Base-by-base conservation (phyloP, 1,140 invertebrate species). In the Frieseomelitta varia region DNA sequence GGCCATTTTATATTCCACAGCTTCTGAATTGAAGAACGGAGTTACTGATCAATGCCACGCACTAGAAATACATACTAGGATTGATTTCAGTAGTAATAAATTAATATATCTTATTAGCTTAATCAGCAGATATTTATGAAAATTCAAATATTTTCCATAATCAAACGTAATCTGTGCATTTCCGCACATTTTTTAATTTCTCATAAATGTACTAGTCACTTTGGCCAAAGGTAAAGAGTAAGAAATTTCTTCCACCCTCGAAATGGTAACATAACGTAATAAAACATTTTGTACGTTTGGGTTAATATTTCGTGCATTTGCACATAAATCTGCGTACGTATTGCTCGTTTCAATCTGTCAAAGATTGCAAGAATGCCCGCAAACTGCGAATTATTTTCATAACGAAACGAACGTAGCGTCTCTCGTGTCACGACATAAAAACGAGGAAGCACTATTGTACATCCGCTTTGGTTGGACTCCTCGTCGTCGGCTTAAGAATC, bases 401-500 rank as follows among this genome's bases (percentile, higher is more conserved):
- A 47, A 47, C 30, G 30, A 34, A 68, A 68, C 30, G 34, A 21
- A 34, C 8, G 14, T 34, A 21, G 12, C 19, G 4, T 0, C 11
- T 39, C 34, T 19, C 30, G 2, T 1, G 30, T 67, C 65, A 4
- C 65, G 24, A 12, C n/a, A 53, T 2, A 30, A 77, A 68, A 77
- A 47, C 74, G 68, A 88, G 77, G 78, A 65, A 88, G 71, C 53
- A 79, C 47, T 76, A 53, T 67, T 47, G 75, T 65, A 67, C 76
- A 74, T 88, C 81, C 69, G 67, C 84, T 39, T 27, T 68, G 74
- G 30, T 34, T 63, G 76, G 75, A 56, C 76, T 71, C 77, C 67
- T 82, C 71, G 56, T 74, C 65, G 68, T 78, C 86, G 47, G 53
- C 78, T 89, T 67, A 89, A 89, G 88, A 88, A 86, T 89, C 85